Conservation (phyloP, 2,888 invertebrate species). For the Parasteatoda lunata region DNA sequence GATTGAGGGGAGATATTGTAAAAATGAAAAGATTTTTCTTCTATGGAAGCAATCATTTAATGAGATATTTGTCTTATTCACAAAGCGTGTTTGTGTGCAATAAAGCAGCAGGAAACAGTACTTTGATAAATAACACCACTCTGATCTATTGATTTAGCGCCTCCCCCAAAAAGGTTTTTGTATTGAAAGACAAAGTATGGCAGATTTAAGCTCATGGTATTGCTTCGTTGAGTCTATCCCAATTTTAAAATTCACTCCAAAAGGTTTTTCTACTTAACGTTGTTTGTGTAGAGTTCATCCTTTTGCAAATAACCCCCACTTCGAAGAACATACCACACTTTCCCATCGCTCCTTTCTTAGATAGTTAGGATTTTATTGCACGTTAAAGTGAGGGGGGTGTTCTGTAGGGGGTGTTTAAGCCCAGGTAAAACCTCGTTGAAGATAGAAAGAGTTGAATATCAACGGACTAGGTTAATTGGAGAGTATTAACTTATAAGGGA, state of each 20-base stretch:
- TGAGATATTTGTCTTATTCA: slow-evolving; percentile 58
- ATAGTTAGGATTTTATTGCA: slow-evolving; percentile 53
- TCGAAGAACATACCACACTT: slow-evolving; percentile 39
- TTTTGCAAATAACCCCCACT: slow-evolving; percentile 51
- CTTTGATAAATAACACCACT: slow-evolving; percentile 58
- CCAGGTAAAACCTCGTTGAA: slow-evolving; percentile 62
- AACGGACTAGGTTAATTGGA: slow-evolving; percentile 64
- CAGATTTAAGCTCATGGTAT: slow-evolving; percentile 49
- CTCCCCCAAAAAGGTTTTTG: slow-evolving; percentile 32
- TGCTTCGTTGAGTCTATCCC: slow-evolving; percentile 54
- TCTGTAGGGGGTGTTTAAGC: slow-evolving; percentile 28
- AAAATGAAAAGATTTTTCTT: slow-evolving; percentile 38
- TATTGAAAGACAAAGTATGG: slow-evolving; percentile 46
- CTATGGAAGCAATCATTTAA: slow-evolving; percentile 58
- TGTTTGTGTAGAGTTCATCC: slow-evolving; percentile 60
- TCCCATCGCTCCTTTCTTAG: slow-evolving; percentile 54
- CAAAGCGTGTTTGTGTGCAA: slow-evolving; percentile 48
- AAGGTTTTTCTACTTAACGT: slow-evolving; percentile 45
- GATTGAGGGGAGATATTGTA: slow-evolving; percentile 9
- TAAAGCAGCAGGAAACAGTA: slow-evolving; percentile 32
- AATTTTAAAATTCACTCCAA: slow-evolving; percentile 50
- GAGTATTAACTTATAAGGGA: slow-evolving; percentile 68
- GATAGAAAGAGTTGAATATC: slow-evolving; percentile 61
- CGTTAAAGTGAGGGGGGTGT: too few species aligned
- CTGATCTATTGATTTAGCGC: slow-evolving; percentile 59